These are phyloP conservation scores for Lithophane leautieri DNA, from an alignment of 2,888 invertebrate species.

Conservation along the genomic window DNA sequence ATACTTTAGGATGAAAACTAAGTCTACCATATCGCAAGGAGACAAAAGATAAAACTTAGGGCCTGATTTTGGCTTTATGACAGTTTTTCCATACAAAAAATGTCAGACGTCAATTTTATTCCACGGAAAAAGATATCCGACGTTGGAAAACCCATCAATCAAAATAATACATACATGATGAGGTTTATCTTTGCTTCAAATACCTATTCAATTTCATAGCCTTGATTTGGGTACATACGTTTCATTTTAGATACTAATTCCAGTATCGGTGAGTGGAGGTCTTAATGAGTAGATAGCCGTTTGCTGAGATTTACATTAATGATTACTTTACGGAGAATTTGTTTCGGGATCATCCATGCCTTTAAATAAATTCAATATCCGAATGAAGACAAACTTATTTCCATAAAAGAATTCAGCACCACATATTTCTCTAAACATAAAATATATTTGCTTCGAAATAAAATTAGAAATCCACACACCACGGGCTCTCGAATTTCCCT, in stretches of 20 bases:
- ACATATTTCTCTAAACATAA: conserved; percentile 20
- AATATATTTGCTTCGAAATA: conserved; percentile 30
- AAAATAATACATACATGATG: neutral
- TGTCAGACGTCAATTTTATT: neutral
- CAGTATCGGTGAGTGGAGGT: neutral
- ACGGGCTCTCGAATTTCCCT: conserved; percentile 62
- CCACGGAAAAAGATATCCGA: neutral
- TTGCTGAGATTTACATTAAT: neutral
- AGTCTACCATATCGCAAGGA: neutral
- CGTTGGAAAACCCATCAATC: neutral
- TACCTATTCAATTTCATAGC: neutral
- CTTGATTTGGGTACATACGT: conserved; percentile 5
- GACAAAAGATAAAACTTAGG: neutral
- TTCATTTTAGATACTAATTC: conserved; percentile 28
- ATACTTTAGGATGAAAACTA: neutral
- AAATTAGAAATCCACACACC: conserved; percentile 53
- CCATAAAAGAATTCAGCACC: conserved; percentile 1
- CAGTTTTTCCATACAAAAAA: neutral
- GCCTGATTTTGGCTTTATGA: neutral
- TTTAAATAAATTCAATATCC: neutral
- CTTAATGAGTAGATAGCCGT: conserved; percentile 8
- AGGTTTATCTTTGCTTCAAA: neutral
- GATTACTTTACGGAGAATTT: neutral
- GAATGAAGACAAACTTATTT: neutral
- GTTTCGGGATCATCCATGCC: neutral